phyloP scores from a whole-genome alignment of 1,140 invertebrate genomes.

The Brachystomella parvula region DNA sequence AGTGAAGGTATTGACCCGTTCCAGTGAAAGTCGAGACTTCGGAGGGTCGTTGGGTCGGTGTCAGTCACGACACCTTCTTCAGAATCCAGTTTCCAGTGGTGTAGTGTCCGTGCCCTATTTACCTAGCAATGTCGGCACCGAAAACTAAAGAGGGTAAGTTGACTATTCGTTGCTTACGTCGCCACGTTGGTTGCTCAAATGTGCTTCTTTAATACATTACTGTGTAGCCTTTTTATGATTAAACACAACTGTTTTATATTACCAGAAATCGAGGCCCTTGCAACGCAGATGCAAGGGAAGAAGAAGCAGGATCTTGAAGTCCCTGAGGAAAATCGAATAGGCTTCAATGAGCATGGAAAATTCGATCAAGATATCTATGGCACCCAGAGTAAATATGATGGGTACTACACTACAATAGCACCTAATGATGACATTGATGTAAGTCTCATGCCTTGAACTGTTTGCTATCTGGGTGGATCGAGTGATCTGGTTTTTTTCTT shows the following conservation, averaged over 20 bases:
- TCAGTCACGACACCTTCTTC: too few relatives aligned
- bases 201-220: neutral
- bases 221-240: neutral
- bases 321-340: constrained; percentile 64
- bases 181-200: neutral
- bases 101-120: neutral
- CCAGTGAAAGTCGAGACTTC: too few relatives aligned
- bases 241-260: constrained; percentile 34
- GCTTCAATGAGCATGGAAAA: constrained; percentile 74
- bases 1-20: too few relatives aligned
- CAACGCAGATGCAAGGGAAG: constrained; percentile 77
- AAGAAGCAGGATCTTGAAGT: constrained; percentile 56
- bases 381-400: constrained; percentile 74
- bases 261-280: constrained; percentile 87
- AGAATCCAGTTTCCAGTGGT: too few relatives aligned
- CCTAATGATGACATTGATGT: constrained; percentile 81
- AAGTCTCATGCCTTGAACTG: constrained; percentile 40
- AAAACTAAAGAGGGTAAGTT: constrained; percentile 24
- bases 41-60: too few relatives aligned
- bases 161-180: neutral
- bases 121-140: constrained; percentile 15
- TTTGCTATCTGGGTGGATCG: neutral
- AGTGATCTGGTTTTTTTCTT: neutral
- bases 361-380: constrained; percentile 91
- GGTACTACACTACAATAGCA: constrained; percentile 91